A percentile compares a stretch with the other conserved stretches of the same genome.
Evolutionary conservation across 2,888 invertebrate species (phyloP).

Genomic region (Ethmia dodecea): DNA sequence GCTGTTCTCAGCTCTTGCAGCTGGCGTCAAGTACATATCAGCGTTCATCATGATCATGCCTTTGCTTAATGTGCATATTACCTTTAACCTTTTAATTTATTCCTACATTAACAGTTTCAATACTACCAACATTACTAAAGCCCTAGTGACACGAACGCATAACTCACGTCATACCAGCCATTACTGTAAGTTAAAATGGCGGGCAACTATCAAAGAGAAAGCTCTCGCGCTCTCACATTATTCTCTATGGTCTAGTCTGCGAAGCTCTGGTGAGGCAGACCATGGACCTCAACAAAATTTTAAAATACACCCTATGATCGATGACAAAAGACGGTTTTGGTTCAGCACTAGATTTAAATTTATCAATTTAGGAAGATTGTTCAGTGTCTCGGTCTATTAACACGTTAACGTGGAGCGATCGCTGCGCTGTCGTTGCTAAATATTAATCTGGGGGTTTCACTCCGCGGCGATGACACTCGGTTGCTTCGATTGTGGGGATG

Average conservation of each 20-base stretch:
- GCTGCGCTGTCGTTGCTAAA: slow-evolving; percentile 45
- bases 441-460: slow-evolving; percentile 53
- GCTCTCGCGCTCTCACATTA: slow-evolving; percentile 68
- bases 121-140: slow-evolving; percentile 62
- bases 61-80: no score
- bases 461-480: slow-evolving; percentile 28
- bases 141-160: slow-evolving; percentile 60
- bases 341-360: slow-evolving; percentile 42
- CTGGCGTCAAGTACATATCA: no score
- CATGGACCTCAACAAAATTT: slow-evolving; percentile 28
- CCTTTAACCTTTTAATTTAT: slow-evolving; percentile 51
- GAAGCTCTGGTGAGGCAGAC: slow-evolving; percentile 42
- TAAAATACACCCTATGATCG: slow-evolving; percentile 1
- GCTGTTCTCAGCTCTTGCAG: no score
- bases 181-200: slow-evolving; percentile 74
- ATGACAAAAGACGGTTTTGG: slow-evolving; percentile 10
- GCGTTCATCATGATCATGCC: no score
- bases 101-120: slow-evolving; percentile 46
- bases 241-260: slow-evolving; percentile 62
- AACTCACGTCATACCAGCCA: slow-evolving; percentile 61
- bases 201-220: slow-evolving; percentile 73
- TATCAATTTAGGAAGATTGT: slow-evolving; percentile 68
- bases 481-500: no score
- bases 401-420: slow-evolving; percentile 50
- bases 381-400: slow-evolving; percentile 60